phyloP scores from a whole-genome alignment of 2,888 invertebrate genomes.

The Drosophila maculinotata region DNA sequence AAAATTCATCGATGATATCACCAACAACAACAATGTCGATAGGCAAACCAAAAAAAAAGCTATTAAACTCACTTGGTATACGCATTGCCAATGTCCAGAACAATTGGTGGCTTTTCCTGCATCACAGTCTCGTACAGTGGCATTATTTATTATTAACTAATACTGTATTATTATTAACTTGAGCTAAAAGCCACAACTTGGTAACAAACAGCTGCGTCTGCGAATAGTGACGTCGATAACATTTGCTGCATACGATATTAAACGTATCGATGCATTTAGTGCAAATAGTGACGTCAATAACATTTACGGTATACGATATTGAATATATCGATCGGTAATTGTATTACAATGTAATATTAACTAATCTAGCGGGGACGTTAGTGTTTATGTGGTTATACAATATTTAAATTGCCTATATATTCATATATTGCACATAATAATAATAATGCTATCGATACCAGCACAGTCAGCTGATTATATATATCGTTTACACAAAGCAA shows the following conservation, averaged over 20 bases:
- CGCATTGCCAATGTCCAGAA: constrained; percentile 95
- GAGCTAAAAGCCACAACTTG: constrained; percentile 15
- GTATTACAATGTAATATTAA: background rate
- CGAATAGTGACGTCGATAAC: constrained; percentile 15
- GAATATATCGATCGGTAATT: constrained; percentile 9
- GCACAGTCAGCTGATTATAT: constrained; percentile 12
- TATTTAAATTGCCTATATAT: too few relatives aligned
- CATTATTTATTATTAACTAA: too few relatives aligned
- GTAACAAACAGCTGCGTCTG: constrained; percentile 21
- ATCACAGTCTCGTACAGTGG: constrained; percentile 93
- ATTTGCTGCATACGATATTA: background rate
- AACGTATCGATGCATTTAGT: constrained; percentile 15
- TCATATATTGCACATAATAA: too few relatives aligned
- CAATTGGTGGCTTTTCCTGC: constrained; percentile 94
- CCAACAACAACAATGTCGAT: constrained; percentile 3
- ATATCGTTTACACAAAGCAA: background rate
- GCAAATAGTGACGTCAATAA: constrained; percentile 16
- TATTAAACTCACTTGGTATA: constrained; percentile 92
- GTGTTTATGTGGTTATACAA: too few relatives aligned
- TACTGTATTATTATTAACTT: too few relatives aligned
- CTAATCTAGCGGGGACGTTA: too few relatives aligned
- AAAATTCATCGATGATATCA: constrained; percentile 65
- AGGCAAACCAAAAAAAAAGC: background rate
- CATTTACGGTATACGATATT: background rate
- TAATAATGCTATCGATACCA: constrained; percentile 12